Percentiles rank a stretch among this genome's conserved stretches.
Conservation (phyloP, 1,140 invertebrate genomes). For the Leptoteleia sp. region DNA sequence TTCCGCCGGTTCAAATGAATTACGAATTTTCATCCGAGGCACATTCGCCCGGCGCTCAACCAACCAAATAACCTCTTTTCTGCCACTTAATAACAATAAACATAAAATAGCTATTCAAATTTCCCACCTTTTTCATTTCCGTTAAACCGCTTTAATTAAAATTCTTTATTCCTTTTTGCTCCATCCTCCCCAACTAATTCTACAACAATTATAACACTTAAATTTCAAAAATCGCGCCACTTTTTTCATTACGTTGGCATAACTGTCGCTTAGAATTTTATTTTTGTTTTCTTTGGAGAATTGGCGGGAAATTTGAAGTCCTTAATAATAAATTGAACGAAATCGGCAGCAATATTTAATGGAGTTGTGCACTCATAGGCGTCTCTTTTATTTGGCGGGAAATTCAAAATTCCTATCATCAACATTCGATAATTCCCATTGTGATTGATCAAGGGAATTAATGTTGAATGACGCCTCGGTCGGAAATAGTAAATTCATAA, state of each 20-base stretch:
- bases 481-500: conserved; percentile 24
- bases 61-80: conserved; percentile 7
- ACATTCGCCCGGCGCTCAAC: not conserved
- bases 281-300: too few relatives aligned
- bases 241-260: too few relatives aligned
- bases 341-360: too few relatives aligned
- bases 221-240: too few relatives aligned
- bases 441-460: conserved; percentile 23
- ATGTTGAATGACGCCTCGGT: not conserved
- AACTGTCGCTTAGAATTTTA: too few relatives aligned
- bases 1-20: conserved; percentile 34
- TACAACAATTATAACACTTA: too few relatives aligned
- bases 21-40: conserved; percentile 35
- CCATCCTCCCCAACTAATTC: too few relatives aligned
- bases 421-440: not conserved
- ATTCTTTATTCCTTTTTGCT: too few relatives aligned
- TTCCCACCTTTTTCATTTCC: not conserved
- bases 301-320: conserved; percentile 1
- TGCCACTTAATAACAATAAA: not conserved
- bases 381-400: too few relatives aligned
- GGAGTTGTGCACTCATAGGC: too few relatives aligned
- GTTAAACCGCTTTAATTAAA: too few relatives aligned
- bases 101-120: not conserved
- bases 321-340: too few relatives aligned
- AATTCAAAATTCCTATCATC: not conserved